Percentiles rank a stretch among this genome's conserved stretches.
Evolutionary conservation across 2,797 vertebrate species (phyloP).

Genomic region (Channa striata): DNA sequence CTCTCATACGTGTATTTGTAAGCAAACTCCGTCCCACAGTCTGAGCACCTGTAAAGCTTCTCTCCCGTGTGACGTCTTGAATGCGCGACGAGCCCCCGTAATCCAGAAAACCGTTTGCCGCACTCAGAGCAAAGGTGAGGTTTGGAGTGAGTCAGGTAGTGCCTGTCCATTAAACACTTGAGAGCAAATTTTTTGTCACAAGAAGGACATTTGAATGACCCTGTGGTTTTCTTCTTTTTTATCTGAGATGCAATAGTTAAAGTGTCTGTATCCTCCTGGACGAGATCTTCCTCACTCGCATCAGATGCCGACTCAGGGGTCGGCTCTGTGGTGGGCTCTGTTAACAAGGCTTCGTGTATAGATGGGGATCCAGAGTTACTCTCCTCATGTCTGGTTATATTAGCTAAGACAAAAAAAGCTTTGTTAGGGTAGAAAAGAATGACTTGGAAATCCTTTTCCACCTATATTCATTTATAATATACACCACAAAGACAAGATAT

Average conservation of each 20-base stretch:
- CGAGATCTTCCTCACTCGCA: neutral
- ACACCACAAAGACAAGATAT: too few species aligned
- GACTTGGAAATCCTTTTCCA: too few species aligned
- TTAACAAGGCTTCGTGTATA: neutral
- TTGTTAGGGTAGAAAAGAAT: too few species aligned
- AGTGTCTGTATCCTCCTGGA: neutral
- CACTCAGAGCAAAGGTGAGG: constrained; percentile 69
- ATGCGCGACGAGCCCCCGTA: constrained; percentile 56
- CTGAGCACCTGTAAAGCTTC: constrained; percentile 60
- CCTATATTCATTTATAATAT: too few species aligned
- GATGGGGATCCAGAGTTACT: neutral
- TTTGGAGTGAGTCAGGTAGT: constrained; percentile 65
- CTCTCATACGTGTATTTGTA: constrained; percentile 62
- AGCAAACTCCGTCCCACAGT: constrained; percentile 68
- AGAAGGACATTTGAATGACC: constrained; percentile 40
- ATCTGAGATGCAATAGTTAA: neutral
- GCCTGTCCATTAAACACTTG: constrained; percentile 68
- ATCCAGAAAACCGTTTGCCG: constrained; percentile 61
- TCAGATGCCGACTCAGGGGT: neutral
- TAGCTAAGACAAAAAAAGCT: constrained; percentile 22
- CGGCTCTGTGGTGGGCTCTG: neutral
- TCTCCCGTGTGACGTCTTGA: constrained; percentile 64
- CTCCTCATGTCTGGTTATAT: constrained; percentile 6
- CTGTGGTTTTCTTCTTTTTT: constrained; percentile 1
- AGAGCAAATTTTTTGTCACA: constrained; percentile 58